Evolutionary conservation across 2,113 vertebrate genomes (phyloP).

Genomic region (Hassar affinis): DNA sequence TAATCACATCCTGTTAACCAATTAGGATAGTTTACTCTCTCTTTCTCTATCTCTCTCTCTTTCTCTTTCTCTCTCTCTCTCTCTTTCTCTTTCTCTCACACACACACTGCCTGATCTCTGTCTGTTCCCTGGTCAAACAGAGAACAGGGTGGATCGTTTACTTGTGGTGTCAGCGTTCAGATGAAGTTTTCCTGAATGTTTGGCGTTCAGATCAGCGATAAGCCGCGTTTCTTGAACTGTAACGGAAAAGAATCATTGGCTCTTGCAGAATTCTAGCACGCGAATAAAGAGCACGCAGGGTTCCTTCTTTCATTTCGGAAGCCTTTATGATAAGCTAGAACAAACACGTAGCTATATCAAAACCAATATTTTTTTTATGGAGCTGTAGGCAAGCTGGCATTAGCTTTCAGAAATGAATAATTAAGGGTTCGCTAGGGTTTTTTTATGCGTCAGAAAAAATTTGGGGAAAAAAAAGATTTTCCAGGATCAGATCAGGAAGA

Average conservation of each 20-base stretch:
- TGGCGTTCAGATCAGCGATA: conserved; percentile 9
- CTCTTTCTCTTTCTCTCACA: neutral
- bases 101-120: neutral
- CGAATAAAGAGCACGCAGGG: too few relatives aligned
- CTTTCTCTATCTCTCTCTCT: conserved; percentile 18
- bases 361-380: too few relatives aligned
- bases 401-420: too few relatives aligned
- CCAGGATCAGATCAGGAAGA: too few relatives aligned
- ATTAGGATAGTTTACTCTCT: conserved; percentile 57
- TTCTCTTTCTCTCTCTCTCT: neutral
- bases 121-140: conserved; percentile 36
- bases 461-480: too few relatives aligned
- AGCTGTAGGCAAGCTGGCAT: too few relatives aligned
- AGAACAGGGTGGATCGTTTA: conserved; percentile 30
- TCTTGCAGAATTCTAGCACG: too few relatives aligned
- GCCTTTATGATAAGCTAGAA: too few relatives aligned
- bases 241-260: neutral
- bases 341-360: too few relatives aligned
- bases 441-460: too few relatives aligned
- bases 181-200: neutral
- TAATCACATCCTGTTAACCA: conserved; percentile 65
- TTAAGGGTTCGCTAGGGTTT: too few relatives aligned
- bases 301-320: too few relatives aligned
- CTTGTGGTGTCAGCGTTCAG: conserved; percentile 14
- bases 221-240: neutral